These are phyloP conservation scores for Pangasius djambal DNA, from an alignment of 2,797 vertebrate genomes.

Conservation along the genomic window DNA sequence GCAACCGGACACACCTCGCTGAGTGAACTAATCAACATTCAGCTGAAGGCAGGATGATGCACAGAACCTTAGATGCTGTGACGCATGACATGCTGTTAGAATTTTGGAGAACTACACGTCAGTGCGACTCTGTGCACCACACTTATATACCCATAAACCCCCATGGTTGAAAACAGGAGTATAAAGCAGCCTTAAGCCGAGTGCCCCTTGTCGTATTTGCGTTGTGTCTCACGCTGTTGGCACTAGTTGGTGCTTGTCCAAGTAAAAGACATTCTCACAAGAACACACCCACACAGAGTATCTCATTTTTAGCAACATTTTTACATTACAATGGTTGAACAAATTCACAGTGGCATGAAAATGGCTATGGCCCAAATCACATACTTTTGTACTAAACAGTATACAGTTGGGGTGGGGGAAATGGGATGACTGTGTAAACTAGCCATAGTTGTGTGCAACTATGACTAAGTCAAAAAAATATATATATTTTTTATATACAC, in stretches of 20 bases:
- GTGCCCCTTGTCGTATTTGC: background rate
- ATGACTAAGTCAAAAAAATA: background rate
- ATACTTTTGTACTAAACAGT: background rate
- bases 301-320: background rate
- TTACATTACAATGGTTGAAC: background rate
- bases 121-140: background rate
- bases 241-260: background rate
- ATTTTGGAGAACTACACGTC: background rate
- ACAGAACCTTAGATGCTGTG: background rate
- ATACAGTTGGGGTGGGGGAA: background rate
- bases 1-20: background rate
- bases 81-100: background rate
- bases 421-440: background rate
- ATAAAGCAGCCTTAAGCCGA: background rate
- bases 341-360: background rate
- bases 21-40: background rate
- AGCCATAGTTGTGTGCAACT: background rate
- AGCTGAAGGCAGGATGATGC: background rate
- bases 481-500: background rate
- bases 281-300: background rate
- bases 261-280: background rate
- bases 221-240: background rate
- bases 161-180: background rate
- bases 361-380: background rate
- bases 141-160: background rate